These are phyloP conservation scores for Synanthedon vespiformis DNA, from an alignment of 2,888 invertebrate species.

Conservation along the genomic window DNA sequence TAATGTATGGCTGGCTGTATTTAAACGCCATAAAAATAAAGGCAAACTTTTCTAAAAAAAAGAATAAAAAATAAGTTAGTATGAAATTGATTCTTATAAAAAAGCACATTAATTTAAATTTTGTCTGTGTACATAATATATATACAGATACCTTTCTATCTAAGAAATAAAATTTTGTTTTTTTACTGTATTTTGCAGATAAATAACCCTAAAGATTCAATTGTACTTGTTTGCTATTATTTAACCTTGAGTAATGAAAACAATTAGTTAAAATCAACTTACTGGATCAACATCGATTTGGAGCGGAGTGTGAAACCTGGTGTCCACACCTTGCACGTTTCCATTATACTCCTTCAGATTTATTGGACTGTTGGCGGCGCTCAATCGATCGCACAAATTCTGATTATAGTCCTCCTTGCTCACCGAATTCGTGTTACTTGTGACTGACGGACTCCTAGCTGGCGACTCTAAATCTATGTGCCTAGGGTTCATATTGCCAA, in stretches of 20 bases:
- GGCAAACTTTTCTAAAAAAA: no score
- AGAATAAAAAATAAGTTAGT: no score
- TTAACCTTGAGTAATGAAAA: no score
- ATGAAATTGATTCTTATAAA: no score
- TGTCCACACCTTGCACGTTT: conserved; percentile 39
- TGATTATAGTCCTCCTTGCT: conserved; percentile 55
- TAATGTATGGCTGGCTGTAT: no score
- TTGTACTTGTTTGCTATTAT: conserved; percentile 5
- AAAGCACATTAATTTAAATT: no score
- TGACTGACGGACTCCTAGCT: conserved; percentile 35
- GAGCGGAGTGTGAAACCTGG: conserved; percentile 65
- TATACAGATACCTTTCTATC: no score
- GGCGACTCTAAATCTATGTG: conserved; percentile 60
- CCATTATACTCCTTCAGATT: conserved; percentile 48
- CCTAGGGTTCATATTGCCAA: conserved; percentile 66
- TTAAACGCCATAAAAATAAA: no score
- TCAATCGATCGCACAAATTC: conserved; percentile 52
- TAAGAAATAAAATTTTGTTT: no score
- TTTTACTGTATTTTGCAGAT: no score
- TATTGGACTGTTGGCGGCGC: conserved; percentile 46
- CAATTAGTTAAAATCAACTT: conserved; percentile 27
- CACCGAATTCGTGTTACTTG: conserved; percentile 39
- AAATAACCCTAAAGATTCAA: no score
- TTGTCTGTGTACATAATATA: no score
- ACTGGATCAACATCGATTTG: conserved; percentile 79